A percentile compares a stretch with the other conserved stretches of the same genome.
phyloP scores from a whole-genome alignment of 2,797 vertebrate species.

The Paramormyrops hopkinsi region DNA sequence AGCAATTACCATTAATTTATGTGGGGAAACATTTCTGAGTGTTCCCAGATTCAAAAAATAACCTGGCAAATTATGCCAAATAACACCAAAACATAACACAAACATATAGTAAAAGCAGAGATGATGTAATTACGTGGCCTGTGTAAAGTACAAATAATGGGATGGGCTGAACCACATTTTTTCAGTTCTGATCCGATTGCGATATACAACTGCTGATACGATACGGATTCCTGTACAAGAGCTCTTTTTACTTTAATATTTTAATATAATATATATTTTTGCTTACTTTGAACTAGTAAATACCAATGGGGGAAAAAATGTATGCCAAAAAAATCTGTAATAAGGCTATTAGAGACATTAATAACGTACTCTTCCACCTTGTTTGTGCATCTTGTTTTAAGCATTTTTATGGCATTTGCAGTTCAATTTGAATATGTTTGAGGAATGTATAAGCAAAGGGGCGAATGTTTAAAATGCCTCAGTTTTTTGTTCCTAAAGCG shows the following conservation, averaged over 20 bases:
- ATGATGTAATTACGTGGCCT: background rate
- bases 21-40: background rate
- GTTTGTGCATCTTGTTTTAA: background rate
- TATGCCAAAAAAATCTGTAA: background rate
- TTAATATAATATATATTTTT: background rate
- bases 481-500: background rate
- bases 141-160: background rate
- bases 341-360: background rate
- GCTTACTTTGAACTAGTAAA: background rate
- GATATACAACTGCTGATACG: background rate
- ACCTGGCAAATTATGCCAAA: background rate
- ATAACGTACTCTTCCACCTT: background rate
- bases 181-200: background rate
- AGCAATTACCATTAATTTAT: background rate
- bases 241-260: background rate
- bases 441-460: background rate
- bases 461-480: background rate
- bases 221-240: background rate
- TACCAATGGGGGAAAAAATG: background rate
- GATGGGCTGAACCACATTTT: background rate
- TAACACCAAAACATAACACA: background rate
- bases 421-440: background rate
- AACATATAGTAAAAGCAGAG: background rate
- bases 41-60: background rate
- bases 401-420: background rate